These are phyloP conservation scores for Sciurus vulgaris DNA, from an alignment of 2,797 vertebrate species.

Conservation along the genomic window DNA sequence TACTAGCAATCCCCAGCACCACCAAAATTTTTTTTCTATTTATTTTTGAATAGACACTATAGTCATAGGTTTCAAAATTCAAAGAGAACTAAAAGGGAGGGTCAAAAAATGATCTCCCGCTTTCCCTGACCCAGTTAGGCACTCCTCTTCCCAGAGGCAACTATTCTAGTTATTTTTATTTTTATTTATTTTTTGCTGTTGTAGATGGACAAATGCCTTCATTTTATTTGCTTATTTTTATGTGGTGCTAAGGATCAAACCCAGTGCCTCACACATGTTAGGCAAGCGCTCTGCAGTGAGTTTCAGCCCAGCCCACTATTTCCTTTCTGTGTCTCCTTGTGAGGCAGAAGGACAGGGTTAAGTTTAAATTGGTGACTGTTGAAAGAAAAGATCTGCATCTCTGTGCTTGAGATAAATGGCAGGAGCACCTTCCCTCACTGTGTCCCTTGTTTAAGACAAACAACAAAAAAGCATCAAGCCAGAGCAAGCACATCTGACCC, in stretches of 20 bases:
- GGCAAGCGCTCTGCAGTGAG: too few relatives aligned
- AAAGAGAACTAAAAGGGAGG: not conserved
- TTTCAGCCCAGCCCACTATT: not conserved
- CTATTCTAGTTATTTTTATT: not conserved
- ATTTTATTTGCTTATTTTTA: too few relatives aligned
- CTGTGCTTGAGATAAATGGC: not conserved
- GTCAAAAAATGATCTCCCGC: not conserved
- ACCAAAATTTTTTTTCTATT: not conserved
- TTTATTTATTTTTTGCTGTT: too few relatives aligned
- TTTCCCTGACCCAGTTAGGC: not conserved
- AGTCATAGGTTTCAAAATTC: not conserved
- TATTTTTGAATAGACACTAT: not conserved
- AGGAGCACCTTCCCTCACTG: not conserved
- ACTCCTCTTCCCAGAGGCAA: not conserved
- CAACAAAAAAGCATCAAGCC: not conserved
- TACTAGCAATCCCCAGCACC: not conserved
- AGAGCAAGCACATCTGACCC: not conserved
- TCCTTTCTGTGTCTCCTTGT: not conserved
- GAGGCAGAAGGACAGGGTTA: not conserved
- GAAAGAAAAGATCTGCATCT: not conserved
- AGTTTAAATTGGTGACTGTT: not conserved
- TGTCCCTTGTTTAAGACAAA: not conserved
- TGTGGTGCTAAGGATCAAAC: too few relatives aligned
- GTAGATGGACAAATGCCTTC: too few relatives aligned
- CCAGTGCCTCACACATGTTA: too few relatives aligned